Evolutionary conservation across 2,888 invertebrate genomes (phyloP), one percentile per base, ranked within the genome.

Genomic region (Tinea semifulvella): DNA sequence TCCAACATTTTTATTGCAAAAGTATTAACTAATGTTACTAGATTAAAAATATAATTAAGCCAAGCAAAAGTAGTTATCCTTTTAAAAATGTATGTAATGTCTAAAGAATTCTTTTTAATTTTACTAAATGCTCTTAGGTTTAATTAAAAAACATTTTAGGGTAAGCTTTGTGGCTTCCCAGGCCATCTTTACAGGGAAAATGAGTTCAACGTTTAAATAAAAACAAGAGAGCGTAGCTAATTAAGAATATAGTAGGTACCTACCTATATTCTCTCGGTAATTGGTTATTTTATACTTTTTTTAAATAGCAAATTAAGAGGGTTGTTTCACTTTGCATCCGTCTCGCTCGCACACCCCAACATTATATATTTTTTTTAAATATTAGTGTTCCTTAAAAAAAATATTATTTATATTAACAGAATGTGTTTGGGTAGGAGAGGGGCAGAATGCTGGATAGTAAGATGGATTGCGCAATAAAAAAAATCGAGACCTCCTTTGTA

Each of bases 121-220:
- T 52, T 44, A 49, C 53, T 53, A 54, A 57, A 54, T 56, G 51
- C 53, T 54, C 54, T 52, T 53, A 55, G 49, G 54, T 54, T 55
- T 60, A 63, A 60, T 61, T 60, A 62, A 60, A 61, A 61, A 57
- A 52, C 54, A 57, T 58, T 58, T 42, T 47, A 39, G 50, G 45
- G 53, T 53, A 52, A 56, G 38, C 60, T 58, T 61, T 58, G 55
- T 54, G 56, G 58, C 54, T 57, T 56, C 53, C 53, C 48, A 50
- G 51, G 53, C 50, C 53, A 57, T 20, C 18, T 39, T 39, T 39
- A 6, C 6, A n/a, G 19, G 10, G 38, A 38, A 38, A 38, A 38
- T 38, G 17, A 38, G 38, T 3, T 11, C 31, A 31, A 14, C 31
- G 31, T 31, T 31, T 14, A 31, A 14, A 14, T 7, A 31, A 31